Base-by-base conservation (phyloP, 2,888 invertebrate species). In the Catocala nupta region DNA sequence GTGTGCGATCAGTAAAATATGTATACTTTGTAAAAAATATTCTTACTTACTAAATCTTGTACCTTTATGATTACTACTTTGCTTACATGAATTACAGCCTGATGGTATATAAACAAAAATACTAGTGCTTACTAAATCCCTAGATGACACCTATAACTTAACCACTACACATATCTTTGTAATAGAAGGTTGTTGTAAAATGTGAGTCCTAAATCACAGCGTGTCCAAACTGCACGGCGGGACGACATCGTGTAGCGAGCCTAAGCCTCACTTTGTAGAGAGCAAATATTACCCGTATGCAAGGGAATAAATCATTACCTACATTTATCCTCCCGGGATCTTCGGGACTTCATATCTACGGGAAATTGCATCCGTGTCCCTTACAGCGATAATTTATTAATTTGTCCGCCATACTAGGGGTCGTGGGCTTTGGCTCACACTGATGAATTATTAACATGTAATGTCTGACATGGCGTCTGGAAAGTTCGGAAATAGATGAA, bases 371-470 rank as follows among this genome's bases (percentile, higher is more conserved):
- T 79, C 77, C 76, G 71, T 81, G 82, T 81, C 74, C 70, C 77
- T 73, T 73, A 77, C 63, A 73, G 74, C 72, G 65, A 81, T 85
- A 81, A 85, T 84, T 84, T 85, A 86, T 86, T 85, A 86, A 89
- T 88, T 87, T 84, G 81, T 82, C 78, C 73, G 59, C 72, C 70
- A 55, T 66, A 74, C 67, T 25, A 36, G 55, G 59, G 51, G 63
- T 63, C 56, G 42, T 48, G 10, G 48, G 61, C 45, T 43, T 47
- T 7, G 51, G 58, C 49, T 50, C 34, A 43, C 66, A 39, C 55
- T 62, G 63, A 63, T 77, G 61, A 77, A 72, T 68, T 72, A 75
- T 75, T 71, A 65, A 75, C 67, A 59, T 52, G 58, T 56, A 52
- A 49, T 60, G 62, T 68, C 56, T 59, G 75, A 64, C 71, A 71